A percentile compares a stretch with the other conserved stretches of the same genome.
These are phyloP conservation scores for Petrolisthes cinctipes DNA, from an alignment of 2,888 invertebrate genomes.

Conservation along the genomic window DNA sequence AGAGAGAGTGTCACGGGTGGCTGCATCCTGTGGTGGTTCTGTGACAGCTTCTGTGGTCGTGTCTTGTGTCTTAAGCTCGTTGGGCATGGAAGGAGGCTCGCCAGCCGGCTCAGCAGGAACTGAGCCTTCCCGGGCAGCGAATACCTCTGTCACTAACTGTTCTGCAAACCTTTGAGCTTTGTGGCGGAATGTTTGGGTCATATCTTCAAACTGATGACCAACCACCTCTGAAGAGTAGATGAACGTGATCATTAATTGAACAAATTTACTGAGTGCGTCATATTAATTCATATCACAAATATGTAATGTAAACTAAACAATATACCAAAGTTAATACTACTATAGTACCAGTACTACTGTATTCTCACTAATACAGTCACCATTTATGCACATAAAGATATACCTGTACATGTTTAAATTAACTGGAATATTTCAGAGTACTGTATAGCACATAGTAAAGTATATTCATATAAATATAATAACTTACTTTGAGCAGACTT, in stretches of 20 bases:
- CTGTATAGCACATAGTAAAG: too few species aligned
- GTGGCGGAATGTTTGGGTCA: constrained; percentile 78
- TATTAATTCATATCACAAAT: too few species aligned
- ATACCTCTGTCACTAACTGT: constrained; percentile 77
- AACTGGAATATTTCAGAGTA: too few species aligned
- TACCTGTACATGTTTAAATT: background rate
- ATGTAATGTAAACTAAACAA: too few species aligned
- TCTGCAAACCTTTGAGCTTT: constrained; percentile 79
- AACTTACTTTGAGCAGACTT: constrained; percentile 60
- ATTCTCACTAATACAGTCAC: background rate
- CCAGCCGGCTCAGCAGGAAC: constrained; percentile 59
- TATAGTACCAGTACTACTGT: background rate
- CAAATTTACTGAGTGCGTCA: too few species aligned
- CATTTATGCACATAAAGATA: background rate
- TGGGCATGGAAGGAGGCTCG: constrained; percentile 58
- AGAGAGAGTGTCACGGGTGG: constrained; percentile 31
- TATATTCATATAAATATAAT: too few species aligned
- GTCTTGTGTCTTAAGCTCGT: constrained; percentile 41
- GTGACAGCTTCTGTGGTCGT: constrained; percentile 37
- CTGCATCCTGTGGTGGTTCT: constrained; percentile 28
- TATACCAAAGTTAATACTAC: background rate
- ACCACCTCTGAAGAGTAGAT: constrained; percentile 72
- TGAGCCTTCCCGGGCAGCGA: constrained; percentile 60
- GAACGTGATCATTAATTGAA: too few species aligned
- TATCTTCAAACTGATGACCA: constrained; percentile 77